These are phyloP conservation scores for Ctena decussata DNA, from an alignment of 2,888 invertebrate species.

Conservation along the genomic window DNA sequence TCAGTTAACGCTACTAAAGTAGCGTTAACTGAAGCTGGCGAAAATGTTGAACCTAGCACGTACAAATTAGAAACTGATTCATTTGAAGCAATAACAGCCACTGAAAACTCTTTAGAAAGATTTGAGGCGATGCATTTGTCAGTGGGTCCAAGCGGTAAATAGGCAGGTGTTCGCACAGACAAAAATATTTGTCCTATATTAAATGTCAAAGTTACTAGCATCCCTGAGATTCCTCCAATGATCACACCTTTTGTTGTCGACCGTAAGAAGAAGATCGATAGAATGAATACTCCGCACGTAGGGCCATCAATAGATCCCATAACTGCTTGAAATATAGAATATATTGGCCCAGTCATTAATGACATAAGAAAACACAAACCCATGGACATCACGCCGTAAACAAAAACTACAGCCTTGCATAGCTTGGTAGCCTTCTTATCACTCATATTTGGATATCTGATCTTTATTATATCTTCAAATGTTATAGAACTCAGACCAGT, in stretches of 20 bases:
- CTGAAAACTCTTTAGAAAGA: background rate
- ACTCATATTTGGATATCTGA: conserved; percentile 4
- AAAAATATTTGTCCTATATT: conserved; percentile 28
- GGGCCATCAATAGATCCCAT: conserved; percentile 46
- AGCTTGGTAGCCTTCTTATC: conserved; percentile 8
- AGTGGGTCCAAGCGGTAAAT: conserved; percentile 33
- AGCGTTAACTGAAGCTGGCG: background rate
- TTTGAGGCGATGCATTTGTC: conserved; percentile 7
- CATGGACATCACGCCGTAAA: conserved; percentile 32
- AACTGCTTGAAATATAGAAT: conserved; percentile 18
- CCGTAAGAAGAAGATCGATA: conserved; percentile 26
- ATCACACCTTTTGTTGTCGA: conserved; percentile 44
- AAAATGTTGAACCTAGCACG: background rate
- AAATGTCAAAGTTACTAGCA: conserved; percentile 27
- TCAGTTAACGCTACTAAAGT: background rate
- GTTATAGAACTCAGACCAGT: conserved; percentile 43
- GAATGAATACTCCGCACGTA: conserved; percentile 35
- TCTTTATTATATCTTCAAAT: conserved; percentile 32
- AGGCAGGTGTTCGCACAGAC: background rate
- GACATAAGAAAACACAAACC: conserved; percentile 31
- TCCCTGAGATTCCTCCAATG: conserved; percentile 25
- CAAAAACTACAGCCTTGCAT: conserved; percentile 13
- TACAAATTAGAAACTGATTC: background rate
- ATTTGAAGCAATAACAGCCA: background rate
- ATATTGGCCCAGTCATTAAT: conserved; percentile 16